A percentile compares a stretch with the other conserved stretches of the same genome.
Evolutionary conservation across 2,888 invertebrate species (phyloP).

Genomic region (Caenorhabditis zanzibari): DNA sequence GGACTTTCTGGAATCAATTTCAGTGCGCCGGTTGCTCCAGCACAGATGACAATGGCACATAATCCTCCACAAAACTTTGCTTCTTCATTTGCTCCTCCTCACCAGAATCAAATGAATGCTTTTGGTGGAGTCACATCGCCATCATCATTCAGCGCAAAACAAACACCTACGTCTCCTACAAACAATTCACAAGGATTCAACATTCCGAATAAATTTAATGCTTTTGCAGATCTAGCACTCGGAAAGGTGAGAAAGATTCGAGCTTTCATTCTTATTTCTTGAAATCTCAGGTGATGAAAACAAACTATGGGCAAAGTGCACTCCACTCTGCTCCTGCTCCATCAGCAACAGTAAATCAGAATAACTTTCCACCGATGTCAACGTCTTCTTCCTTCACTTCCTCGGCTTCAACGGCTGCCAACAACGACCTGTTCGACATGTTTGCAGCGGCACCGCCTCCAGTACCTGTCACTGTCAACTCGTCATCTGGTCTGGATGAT

Average conservation of each 20-base stretch:
- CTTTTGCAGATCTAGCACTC: constrained; percentile 71
- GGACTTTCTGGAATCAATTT: constrained; percentile 63
- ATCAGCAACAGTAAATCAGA: constrained; percentile 6
- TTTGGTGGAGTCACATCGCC: constrained; percentile 31
- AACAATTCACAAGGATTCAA: constrained; percentile 48
- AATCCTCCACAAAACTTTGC: constrained; percentile 32
- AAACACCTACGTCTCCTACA: constrained; percentile 56
- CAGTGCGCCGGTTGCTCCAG: constrained; percentile 25
- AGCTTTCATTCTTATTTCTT: background rate
- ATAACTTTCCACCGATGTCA: constrained; percentile 19
- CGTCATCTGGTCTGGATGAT: constrained; percentile 66
- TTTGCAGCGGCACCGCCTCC: constrained; percentile 62
- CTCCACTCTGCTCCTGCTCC: constrained; percentile 25
- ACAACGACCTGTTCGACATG: constrained; percentile 66
- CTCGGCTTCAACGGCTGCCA: constrained; percentile 32
- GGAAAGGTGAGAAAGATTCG: constrained; percentile 62
- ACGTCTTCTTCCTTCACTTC: constrained; percentile 11
- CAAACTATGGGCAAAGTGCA: constrained; percentile 66
- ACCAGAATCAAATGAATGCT: constrained; percentile 14
- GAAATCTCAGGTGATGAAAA: constrained; percentile 60
- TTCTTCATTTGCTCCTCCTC: constrained; percentile 22
- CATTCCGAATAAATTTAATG: constrained; percentile 69
- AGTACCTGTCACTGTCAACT: constrained; percentile 50
- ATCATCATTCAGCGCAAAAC: constrained; percentile 19
- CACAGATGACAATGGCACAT: constrained; percentile 26